phyloP scores from a whole-genome alignment of 1,140 invertebrate species.

The Dufourea novaeangliae region DNA sequence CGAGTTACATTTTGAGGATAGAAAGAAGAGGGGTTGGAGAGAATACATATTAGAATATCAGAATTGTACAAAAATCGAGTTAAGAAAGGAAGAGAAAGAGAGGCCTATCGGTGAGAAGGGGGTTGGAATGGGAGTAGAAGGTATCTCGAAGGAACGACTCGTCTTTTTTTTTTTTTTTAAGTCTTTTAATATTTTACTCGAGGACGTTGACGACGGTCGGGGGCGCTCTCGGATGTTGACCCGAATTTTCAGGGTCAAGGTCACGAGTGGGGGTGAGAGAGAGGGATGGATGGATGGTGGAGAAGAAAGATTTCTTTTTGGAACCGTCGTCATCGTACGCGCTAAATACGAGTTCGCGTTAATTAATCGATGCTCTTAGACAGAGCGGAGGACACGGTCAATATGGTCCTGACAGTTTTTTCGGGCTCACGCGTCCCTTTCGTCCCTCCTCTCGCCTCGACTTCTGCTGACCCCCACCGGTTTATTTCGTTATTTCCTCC shows the following conservation, averaged over 20 bases:
- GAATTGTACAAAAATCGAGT: constrained; percentile 9
- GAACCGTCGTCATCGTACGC: constrained; percentile 50
- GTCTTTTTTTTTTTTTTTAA: constrained; percentile 53
- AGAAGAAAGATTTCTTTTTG: background rate
- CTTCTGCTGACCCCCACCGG: background rate
- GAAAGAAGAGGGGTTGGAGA: background rate
- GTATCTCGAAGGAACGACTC: constrained; percentile 60
- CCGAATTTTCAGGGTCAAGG: constrained; percentile 55
- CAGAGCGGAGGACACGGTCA: constrained; percentile 66
- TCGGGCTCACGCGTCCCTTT: constrained; percentile 49
- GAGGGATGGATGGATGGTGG: background rate
- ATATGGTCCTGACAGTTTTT: constrained; percentile 65
- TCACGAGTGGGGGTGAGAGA: background rate
- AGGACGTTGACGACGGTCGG: constrained; percentile 50
- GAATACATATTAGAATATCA: background rate
- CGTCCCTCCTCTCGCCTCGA: background rate
- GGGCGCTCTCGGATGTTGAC: constrained; percentile 30
- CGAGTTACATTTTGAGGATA: background rate
- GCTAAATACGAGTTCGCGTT: constrained; percentile 59
- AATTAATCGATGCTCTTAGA: constrained; percentile 60
- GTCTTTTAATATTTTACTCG: constrained; percentile 65
- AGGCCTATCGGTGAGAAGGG: background rate
- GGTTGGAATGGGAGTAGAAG: background rate
- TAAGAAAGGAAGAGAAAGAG: background rate
- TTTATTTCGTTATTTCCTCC: background rate